Conservation (phyloP, 2,888 invertebrate species). For the Hedya salicella region DNA sequence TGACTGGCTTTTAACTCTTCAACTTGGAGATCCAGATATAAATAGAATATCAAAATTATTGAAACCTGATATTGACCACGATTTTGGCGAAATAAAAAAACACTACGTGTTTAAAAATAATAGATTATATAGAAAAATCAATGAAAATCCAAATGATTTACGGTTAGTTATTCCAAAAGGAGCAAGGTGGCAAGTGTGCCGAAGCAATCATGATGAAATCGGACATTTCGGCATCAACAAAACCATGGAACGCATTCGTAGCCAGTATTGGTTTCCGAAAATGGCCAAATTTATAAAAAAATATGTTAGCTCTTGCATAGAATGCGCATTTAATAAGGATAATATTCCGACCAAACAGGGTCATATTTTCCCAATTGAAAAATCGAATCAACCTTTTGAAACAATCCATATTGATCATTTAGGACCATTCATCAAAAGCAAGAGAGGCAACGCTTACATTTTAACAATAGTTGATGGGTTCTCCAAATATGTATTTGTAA, state of each 20-base stretch:
- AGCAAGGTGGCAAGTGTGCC: no score
- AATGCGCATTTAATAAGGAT: constrained; percentile 57
- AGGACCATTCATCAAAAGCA: constrained; percentile 52
- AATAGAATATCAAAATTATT: no score
- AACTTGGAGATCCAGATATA: no score
- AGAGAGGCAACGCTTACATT: constrained; percentile 47
- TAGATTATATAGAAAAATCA: no score
- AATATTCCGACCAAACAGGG: constrained; percentile 5
- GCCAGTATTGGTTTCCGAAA: constrained; percentile 63
- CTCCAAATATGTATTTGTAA: constrained; percentile 29
- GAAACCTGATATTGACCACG: no score
- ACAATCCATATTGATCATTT: constrained; percentile 57
- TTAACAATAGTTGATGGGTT: constrained; percentile 49
- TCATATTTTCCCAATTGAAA: not conserved
- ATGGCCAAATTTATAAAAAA: constrained; percentile 59
- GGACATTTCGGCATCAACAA: constrained; percentile 61
- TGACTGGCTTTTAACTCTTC: no score
- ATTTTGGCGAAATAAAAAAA: no score
- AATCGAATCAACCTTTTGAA: constrained; percentile 47
- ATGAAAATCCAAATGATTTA: no score
- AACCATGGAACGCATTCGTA: constrained; percentile 51
- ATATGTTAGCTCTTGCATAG: constrained; percentile 60
- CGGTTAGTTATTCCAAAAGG: no score
- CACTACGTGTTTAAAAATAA: no score
- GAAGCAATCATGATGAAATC: constrained; percentile 49